Evolutionary conservation across 2,113 vertebrate species (phyloP), one percentile per base, ranked within the genome.

Genomic region (Choloepus hoffmanni): DNA sequence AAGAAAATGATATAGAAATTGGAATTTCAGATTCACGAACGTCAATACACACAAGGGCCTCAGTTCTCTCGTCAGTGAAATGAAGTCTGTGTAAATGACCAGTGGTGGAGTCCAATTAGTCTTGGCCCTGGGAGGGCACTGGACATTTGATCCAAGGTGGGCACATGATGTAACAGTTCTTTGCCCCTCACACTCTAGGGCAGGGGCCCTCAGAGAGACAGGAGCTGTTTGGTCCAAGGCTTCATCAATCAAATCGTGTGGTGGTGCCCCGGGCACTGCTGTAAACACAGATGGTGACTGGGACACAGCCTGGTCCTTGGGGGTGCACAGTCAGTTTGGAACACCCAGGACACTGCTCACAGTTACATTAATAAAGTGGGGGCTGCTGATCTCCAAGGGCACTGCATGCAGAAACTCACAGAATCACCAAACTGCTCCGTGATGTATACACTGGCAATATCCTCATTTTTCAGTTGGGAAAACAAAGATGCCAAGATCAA

Each of bases 241-340:
- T 45, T 50, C 60, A 3, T 65, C 45, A 10, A 1, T 26, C 36
- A 40, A 26, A 11, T 23, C 12, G 3, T 9, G 26, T 24, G 11
- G 67, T 1, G 5, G 48, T 6, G 28, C 0, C 3, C 30, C 0
- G 16, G 63, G 33, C 18, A 18, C 53, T 9, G 21, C 36, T 3
- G 11, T 23, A 16, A 55, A 33, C 11, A 6, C 63, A 5, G 12
- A 4, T 2, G 1, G 7, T 15, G 63, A 65, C 76, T 1, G 1
- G 3, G 60, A n/a, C 19, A 0, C 8, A 43, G 14, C 23, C 30
- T n/a, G 2, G 28, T 36, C 53, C 43, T 7, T 1, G 8, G 10
- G 48, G 28, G 4, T 14, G 30, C 67, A 11, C 8, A 5, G 19
- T 83, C 10, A 2, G 0, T 23, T 23, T 16, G 1, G 28, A 23